Evolutionary conservation across 2,888 invertebrate species (phyloP).

Genomic region (Theristus sp.): DNA sequence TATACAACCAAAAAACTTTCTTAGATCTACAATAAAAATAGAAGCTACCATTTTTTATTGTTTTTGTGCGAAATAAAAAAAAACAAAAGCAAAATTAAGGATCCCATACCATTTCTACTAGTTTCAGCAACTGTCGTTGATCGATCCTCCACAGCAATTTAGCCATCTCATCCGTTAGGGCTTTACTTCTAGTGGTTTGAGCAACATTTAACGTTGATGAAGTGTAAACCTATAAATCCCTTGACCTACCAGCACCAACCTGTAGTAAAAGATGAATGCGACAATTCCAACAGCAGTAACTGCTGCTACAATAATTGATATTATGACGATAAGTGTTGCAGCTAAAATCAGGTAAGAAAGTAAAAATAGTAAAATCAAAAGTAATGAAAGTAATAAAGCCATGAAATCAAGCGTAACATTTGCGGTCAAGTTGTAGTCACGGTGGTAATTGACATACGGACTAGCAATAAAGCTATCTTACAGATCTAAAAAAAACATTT

Average conservation of each 20-base stretch:
- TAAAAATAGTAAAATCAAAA: too few relatives aligned
- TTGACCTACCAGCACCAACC: background rate
- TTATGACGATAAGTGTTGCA: background rate
- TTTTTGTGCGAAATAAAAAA: too few relatives aligned
- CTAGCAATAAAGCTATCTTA: background rate
- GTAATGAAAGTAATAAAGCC: too few relatives aligned
- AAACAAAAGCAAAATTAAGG: background rate
- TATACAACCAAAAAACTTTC: background rate
- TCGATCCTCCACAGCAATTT: slow-evolving; percentile 6
- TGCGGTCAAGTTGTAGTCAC: too few relatives aligned
- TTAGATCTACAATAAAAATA: too few relatives aligned
- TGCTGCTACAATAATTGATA: background rate
- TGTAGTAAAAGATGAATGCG: background rate
- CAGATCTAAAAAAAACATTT: too few relatives aligned
- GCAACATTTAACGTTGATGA: background rate
- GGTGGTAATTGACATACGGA: too few relatives aligned
- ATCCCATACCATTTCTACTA: slow-evolving; percentile 7
- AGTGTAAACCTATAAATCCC: background rate
- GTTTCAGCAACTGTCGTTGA: background rate
- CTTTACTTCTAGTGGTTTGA: background rate
- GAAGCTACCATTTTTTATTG: too few relatives aligned
- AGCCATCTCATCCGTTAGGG: slow-evolving; percentile 2
- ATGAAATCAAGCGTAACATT: too few relatives aligned
- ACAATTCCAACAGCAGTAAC: background rate
- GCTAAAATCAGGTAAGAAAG: background rate